phyloP scores from a whole-genome alignment of 2,888 invertebrate genomes.

The Thymelicus acteon region DNA sequence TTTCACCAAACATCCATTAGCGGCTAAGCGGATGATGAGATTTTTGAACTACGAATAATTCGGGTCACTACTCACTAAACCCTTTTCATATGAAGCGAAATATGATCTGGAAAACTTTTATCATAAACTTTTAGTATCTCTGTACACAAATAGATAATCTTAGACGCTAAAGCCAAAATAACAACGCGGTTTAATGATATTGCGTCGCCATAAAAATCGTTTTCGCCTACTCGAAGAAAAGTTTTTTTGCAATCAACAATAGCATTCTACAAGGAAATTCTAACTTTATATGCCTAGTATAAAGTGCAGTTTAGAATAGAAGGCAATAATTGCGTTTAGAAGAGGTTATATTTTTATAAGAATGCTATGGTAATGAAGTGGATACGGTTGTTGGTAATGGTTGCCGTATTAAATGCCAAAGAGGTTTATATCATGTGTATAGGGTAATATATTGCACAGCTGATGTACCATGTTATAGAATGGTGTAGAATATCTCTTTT shows the following conservation, averaged over 20 bases:
- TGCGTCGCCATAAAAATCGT: conserved; percentile 25
- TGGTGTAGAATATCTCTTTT: too few species aligned
- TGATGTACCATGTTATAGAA: background rate
- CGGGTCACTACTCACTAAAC: conserved; percentile 3
- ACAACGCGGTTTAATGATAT: conserved; percentile 28
- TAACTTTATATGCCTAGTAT: background rate
- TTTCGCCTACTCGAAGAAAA: conserved; percentile 26
- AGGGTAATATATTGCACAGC: background rate
- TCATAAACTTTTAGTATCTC: conserved; percentile 25
- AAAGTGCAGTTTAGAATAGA: conserved; percentile 6
- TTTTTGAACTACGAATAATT: background rate
- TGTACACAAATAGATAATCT: conserved; percentile 30
- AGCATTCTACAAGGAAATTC: background rate
- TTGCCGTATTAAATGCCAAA: conserved; percentile 2
- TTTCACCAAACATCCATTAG: background rate
- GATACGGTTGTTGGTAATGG: conserved; percentile 4
- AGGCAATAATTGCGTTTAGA: conserved; percentile 10
- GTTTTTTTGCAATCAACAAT: conserved; percentile 26
- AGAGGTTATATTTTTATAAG: conserved; percentile 22
- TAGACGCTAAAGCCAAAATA: conserved; percentile 27
- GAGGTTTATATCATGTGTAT: background rate
- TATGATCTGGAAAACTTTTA: conserved; percentile 9
- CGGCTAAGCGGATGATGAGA: background rate
- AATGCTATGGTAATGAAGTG: conserved; percentile 26
- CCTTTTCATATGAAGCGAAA: conserved; percentile 13